Evolutionary conservation across 2,797 vertebrate genomes (phyloP), one percentile per base, ranked within the genome.

Genomic region (Syndactyla subalaris): DNA sequence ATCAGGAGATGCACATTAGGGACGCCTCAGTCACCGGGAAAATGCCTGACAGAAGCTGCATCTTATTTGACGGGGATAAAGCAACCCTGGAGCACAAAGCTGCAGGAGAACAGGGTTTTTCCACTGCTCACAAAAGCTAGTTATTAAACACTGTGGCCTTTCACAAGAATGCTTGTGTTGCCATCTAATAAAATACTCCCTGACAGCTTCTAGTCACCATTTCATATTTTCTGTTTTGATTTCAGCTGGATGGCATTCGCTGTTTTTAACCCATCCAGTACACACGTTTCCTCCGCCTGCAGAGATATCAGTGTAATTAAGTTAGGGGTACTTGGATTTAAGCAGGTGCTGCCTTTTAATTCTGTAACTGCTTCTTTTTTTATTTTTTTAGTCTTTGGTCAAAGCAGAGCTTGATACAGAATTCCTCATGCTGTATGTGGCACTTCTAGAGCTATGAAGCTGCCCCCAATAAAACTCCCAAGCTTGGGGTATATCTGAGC

Each of bases 91-190:
- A 93, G 85, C 92, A 91, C 27, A 58, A 66, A 91, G 87, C 92
- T 95, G 92, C 81, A 52, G 72, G 77, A 85, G 72, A 80, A 52
- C 18, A 39, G 68, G 68, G 48, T 91, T 96, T 94, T 95, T 94
- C 92, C 76, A 59, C 72, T 77, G 75, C 92, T 93, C 79, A 55
- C 63, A 67, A 83, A 66, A 93, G 90, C 83, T 71, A 85, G 48
- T 74, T 73, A 23, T 89, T 83, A 74, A 89, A 77, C 45, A 80
- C 76, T 8, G 3, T 30, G 63, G 76, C 76, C 92, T 88, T 89
- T 83, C 85, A 63, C 23, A 22, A 46, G 85, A 77, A 76, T 26
- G n/a, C 82, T 70, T 32, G 16, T 91, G 72, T 55, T 88, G 72
- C 72, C 61, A 20, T 63, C 88, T 67, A 55, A 80, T 67, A 59